Conservation (phyloP, 2,113 vertebrate genomes). For the Xiphophorus hellerii region DNA sequence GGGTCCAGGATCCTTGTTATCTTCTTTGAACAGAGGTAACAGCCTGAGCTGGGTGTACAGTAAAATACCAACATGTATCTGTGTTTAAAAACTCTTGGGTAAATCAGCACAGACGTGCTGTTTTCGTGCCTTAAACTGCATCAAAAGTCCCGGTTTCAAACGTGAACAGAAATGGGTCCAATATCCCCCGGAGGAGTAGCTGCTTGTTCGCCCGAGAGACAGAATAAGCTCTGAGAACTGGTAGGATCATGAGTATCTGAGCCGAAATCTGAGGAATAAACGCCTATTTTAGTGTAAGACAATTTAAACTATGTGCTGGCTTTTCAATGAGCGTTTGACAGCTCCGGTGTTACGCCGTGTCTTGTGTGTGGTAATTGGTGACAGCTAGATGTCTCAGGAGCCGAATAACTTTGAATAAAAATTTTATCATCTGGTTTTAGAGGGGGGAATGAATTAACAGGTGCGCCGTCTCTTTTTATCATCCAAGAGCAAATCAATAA, state of each 20-base stretch:
- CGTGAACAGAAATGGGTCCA: not conserved
- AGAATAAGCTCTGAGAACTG: not conserved
- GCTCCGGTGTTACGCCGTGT: constrained; percentile 2
- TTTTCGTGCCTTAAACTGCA: not conserved
- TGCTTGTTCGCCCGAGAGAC: not conserved
- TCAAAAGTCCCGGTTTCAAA: not conserved
- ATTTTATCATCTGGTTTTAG: not conserved
- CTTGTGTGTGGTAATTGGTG: not conserved
- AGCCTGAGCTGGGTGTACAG: not conserved
- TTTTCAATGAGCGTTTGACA: constrained; percentile 9
- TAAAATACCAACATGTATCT: not conserved
- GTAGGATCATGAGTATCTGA: constrained; percentile 8
- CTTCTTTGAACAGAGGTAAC: not conserved
- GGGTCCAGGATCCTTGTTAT: too few species aligned
- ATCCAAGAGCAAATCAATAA: constrained; percentile 17
- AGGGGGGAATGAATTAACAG: not conserved
- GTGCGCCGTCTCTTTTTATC: not conserved
- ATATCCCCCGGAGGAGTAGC: not conserved
- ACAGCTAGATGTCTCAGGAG: constrained; percentile 8
- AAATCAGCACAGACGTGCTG: not conserved
- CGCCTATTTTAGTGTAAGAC: not conserved
- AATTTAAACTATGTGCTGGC: not conserved
- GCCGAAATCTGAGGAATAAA: not conserved
- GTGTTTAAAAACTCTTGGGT: not conserved
- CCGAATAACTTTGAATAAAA: constrained; percentile 5